Conservation (phyloP, 35 echinoderm and acorn worm species). For the Lytechinus variegatus region DNA sequence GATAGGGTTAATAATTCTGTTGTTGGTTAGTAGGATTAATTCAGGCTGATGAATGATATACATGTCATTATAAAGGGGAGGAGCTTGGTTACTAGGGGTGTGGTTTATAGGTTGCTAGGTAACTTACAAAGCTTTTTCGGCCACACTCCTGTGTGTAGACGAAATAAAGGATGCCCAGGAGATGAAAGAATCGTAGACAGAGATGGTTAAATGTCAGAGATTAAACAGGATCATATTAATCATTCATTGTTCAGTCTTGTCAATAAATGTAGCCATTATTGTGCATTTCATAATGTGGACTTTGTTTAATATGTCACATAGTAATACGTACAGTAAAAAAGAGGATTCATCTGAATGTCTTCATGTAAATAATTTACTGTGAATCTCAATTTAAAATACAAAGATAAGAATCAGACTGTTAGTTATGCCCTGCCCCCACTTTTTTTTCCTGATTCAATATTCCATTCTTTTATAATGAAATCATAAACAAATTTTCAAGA, state of each 20-base stretch:
- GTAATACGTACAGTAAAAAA: too few relatives aligned
- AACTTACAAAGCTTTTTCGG: conserved; percentile 76
- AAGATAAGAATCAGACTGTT: too few relatives aligned
- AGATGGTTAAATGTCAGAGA: background rate
- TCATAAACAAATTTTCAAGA: too few relatives aligned
- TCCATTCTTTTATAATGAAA: too few relatives aligned
- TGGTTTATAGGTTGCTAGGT: conserved; percentile 9
- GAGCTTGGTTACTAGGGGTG: conserved; percentile 15
- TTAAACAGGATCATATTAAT: background rate
- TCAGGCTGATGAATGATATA: background rate
- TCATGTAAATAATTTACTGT: too few relatives aligned
- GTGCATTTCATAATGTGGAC: too few relatives aligned
- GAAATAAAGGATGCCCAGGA: background rate
- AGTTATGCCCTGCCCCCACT: too few relatives aligned
- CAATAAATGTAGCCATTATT: background rate
- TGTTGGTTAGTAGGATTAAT: background rate
- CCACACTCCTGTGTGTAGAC: conserved; percentile 58
- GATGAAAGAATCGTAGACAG: background rate
- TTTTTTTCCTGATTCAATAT: too few relatives aligned
- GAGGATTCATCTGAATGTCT: too few relatives aligned
- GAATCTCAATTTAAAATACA: too few relatives aligned
- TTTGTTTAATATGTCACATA: too few relatives aligned
- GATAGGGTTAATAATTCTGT: background rate
- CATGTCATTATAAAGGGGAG: background rate
- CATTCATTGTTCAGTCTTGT: background rate